Percentiles rank a stretch among this genome's conserved stretches.
phyloP scores from a whole-genome alignment of 2,113 vertebrate genomes.

The Tiliqua scincoides region DNA sequence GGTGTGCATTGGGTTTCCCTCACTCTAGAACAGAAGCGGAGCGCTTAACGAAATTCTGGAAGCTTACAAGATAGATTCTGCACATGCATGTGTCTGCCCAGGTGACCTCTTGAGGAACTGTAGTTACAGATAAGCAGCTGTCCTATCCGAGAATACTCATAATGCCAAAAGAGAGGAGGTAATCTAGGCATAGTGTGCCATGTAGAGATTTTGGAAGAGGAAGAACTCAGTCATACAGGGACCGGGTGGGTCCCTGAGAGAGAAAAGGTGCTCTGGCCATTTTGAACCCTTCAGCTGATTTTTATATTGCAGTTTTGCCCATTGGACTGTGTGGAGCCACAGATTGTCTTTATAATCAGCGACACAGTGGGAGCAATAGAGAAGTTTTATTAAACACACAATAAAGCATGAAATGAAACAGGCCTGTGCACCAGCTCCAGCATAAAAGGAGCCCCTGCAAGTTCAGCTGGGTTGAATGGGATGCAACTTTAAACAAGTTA shows the following conservation, averaged over 20 bases:
- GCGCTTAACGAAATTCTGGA: too few species aligned
- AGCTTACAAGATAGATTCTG: too few species aligned
- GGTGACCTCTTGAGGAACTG: too few species aligned
- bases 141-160: constrained; percentile 42
- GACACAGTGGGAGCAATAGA: neutral
- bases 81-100: too few species aligned
- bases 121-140: too few species aligned
- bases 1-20: too few species aligned
- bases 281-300: neutral
- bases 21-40: too few species aligned
- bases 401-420: neutral
- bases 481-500: neutral
- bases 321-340: neutral
- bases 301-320: neutral
- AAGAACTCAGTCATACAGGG: constrained; percentile 1
- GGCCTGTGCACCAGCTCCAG: neutral
- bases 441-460: neutral
- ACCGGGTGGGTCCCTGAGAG: neutral
- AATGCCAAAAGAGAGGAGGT: constrained; percentile 43
- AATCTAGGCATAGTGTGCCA: neutral
- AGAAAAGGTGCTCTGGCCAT: neutral
- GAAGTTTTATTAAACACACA: neutral
- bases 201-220: neutral
- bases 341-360: neutral
- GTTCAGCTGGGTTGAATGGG: neutral